Evolutionary conservation across 1,140 invertebrate genomes (phyloP), one percentile per base, ranked within the genome.

Genomic region (Diploscapter pachys): DNA sequence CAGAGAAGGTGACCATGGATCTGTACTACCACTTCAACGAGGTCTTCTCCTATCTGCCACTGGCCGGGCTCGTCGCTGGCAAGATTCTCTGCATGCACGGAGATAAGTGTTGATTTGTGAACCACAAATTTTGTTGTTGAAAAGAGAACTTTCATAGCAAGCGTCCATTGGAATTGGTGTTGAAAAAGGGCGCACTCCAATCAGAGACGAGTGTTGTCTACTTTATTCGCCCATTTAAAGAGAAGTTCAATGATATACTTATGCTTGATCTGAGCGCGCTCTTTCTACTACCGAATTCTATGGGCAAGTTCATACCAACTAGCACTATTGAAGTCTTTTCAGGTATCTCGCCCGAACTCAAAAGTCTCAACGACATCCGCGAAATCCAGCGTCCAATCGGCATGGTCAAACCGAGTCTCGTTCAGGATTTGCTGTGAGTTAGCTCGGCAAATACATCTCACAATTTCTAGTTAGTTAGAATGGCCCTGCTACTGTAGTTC

Each of bases 51-150:
- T 63, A 65, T 50, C 61, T 82, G 67, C 81, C 81, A 52, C 54
- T 82, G 3, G 95, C 93, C 65, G 93, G 93, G 56, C 92, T 95
- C 81, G 91, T 93, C 78, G 91, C 92, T 81, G 91, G 93, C 84
- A 92, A 92, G 86, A 92, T 93, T 9, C 71, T 79, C 9, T 78
- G 77, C 55, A 73, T 79, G 68, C 78, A 79, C 52, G 76, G 80
- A 52, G 75, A 31, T 31, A 31, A 31, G 31, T 31, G 31, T 31
- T 31, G 31, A 31, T 80, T 62, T 63, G 82, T 9, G 56, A 55
- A 31, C 65, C 65, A 31, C n/a, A 67, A 3, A 31, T 67, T 4
- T 11, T 48, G 4, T 67, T 55, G 4, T 31, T 67, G 49, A 55
- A 67, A 31, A 31, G 31, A 31, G 31, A 31, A 31, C 31, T 53